Conservation (phyloP, 2,113 vertebrate genomes). For the Ctenomys sociabilis region DNA sequence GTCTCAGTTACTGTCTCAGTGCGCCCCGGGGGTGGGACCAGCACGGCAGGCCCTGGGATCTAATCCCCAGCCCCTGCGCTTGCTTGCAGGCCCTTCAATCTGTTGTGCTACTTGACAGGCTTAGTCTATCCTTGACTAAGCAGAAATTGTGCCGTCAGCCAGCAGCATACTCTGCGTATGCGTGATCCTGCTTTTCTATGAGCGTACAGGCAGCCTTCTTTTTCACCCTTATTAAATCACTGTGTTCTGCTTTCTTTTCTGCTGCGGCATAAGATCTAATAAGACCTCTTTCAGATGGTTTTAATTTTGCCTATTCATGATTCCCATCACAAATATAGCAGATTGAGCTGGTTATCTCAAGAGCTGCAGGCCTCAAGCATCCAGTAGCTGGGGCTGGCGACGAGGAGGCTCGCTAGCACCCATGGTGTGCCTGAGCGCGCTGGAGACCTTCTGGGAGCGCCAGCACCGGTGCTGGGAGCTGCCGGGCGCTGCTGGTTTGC, state of each 20-base stretch:
- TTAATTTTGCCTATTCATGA: neutral
- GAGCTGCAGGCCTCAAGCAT: neutral
- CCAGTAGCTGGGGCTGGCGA: neutral
- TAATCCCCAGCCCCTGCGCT: no score
- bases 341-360: neutral
- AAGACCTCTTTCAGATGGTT: neutral
- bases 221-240: neutral
- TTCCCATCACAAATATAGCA: neutral
- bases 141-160: neutral
- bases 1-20: no score
- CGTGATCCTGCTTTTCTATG: neutral
- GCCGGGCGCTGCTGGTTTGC: neutral
- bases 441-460: neutral
- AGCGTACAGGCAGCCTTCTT: neutral
- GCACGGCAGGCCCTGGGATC: no score
- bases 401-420: neutral
- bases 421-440: neutral
- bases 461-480: neutral
- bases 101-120: no score
- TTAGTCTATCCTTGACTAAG: neutral
- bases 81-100: no score
- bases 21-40: no score
- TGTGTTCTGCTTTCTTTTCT: neutral
- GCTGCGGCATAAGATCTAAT: neutral
- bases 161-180: neutral